Evolutionary conservation across 1,140 invertebrate species (phyloP), one percentile per base, ranked within the genome.

Genomic region (Pseudomyrmex cubaensis): DNA sequence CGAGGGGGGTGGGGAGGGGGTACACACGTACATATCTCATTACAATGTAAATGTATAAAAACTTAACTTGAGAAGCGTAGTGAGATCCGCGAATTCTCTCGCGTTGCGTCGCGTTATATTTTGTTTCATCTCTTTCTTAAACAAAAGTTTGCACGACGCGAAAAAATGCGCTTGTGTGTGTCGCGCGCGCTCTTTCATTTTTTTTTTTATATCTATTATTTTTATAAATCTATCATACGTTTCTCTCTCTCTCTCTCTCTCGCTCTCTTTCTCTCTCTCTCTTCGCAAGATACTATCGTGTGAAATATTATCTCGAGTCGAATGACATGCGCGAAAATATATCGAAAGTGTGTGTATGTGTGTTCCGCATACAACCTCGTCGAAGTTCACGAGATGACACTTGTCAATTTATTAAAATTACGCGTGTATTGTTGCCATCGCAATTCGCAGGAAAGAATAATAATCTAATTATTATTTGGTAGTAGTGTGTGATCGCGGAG

Each of bases 391-490:
- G 70, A 86, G 82, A 25, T 25, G 25, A 78, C 63, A 52, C 48
- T 87, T 46, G 62, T 35, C 35, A 84, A 80, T 75, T 75, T 69
- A 61, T 75, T 69, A 61, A 82, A 80, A 80, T 74, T 74, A 70
- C 64, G 75, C 61, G 12, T 61, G 80, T 69, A 70, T 56, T 62
- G 74, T 78, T 74, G 63, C 50, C 54, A 22, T 67, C 3, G 22
- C 22, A 22, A 22, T 22, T 15, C 17, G 46, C 44, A 52, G 61
- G 66, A 66, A n/a, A 25, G 7, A 20, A 56, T 20, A 20, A 20
- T 20, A 20, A 20, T 82, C 48, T 52, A 54, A 67, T 78, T 25
- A 12, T 66, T 25, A 25, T 25, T 25, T 35, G 5, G 35, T 35
- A 35, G 35, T 35, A 35, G 35, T 35, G 35, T 35, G 5, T 35